These are phyloP conservation scores for Drosophila fuyamai DNA, from an alignment of 1,140 invertebrate genomes.

Conservation along the genomic window DNA sequence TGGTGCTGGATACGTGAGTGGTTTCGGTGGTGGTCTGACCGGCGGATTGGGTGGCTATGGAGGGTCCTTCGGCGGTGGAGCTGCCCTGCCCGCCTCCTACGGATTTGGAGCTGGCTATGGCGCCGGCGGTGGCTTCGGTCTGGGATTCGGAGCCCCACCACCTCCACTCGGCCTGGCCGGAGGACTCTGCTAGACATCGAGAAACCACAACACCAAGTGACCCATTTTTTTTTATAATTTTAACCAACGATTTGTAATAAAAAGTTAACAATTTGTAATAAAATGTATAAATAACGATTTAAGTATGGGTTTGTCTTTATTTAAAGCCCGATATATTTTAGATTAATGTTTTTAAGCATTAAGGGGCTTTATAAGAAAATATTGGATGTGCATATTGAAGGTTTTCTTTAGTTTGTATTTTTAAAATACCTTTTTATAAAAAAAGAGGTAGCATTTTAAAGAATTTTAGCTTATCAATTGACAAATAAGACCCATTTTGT, in stretches of 20 bases:
- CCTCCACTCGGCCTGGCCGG: slow-evolving; percentile 45
- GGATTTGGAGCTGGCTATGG: slow-evolving; percentile 61
- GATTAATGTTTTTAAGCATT: no score
- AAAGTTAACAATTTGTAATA: slow-evolving; percentile 27
- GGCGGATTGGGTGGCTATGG: slow-evolving; percentile 35
- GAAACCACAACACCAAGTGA: not conserved
- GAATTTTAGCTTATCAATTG: no score
- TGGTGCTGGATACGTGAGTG: slow-evolving; percentile 48
- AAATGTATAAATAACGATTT: slow-evolving; percentile 18
- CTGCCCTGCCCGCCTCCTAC: slow-evolving; percentile 41
- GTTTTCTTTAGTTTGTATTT: not conserved
- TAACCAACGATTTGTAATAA: slow-evolving; percentile 38
- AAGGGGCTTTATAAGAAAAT: no score
- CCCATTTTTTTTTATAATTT: slow-evolving; percentile 29
- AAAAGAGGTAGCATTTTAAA: no score
- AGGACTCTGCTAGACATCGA: slow-evolving; percentile 28
- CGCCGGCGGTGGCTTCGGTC: slow-evolving; percentile 63
- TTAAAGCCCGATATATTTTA: not conserved
- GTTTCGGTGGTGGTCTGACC: slow-evolving; percentile 33
- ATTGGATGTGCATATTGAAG: no score
- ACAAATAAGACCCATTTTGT: no score
- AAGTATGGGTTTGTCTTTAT: not conserved
- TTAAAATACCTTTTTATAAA: not conserved
- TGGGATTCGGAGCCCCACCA: slow-evolving; percentile 55
- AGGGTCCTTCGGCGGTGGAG: slow-evolving; percentile 19